These are phyloP conservation scores for Saccostrea cuccullata DNA, from an alignment of 1,140 invertebrate genomes.

Conservation along the genomic window DNA sequence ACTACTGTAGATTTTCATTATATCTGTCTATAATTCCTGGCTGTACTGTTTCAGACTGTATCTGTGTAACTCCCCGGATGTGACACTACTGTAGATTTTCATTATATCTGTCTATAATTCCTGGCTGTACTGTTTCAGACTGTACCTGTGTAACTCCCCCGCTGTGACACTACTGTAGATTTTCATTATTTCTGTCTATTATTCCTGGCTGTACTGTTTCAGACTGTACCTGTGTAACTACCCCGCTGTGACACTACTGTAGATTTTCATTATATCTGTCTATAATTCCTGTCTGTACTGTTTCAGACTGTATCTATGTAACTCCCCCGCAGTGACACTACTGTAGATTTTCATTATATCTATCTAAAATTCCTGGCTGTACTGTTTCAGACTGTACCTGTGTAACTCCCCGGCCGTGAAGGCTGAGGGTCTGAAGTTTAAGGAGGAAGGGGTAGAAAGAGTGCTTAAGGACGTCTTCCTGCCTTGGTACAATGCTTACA, in stretches of 20 bases:
- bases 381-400: slow-evolving; percentile 87
- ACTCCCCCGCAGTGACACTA: slow-evolving; percentile 94
- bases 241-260: slow-evolving; percentile 87
- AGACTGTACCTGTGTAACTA: slow-evolving; percentile 98
- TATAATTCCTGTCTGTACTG: neutral
- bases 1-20: no score
- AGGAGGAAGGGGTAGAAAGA: slow-evolving; percentile 97
- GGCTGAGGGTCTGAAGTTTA: slow-evolving; percentile 97
- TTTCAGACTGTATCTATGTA: slow-evolving; percentile 93
- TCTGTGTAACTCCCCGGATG: slow-evolving; percentile 89
- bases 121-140: slow-evolving; percentile 76
- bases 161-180: slow-evolving; percentile 84
- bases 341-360: neutral
- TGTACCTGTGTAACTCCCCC: slow-evolving; percentile 99
- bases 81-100: no score
- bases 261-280: neutral
- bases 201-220: neutral
- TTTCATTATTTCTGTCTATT: neutral
- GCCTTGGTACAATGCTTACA: slow-evolving; percentile 99
- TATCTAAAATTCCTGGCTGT: neutral
- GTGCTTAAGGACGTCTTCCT: slow-evolving; percentile 98
- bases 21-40: neutral
- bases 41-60: slow-evolving; percentile 85
- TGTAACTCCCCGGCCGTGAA: slow-evolving; percentile 99
- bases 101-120: neutral